A percentile compares a stretch with the other conserved stretches of the same genome.
phyloP scores from a whole-genome alignment of 2,797 vertebrate genomes.

The Crocodylus rhombifer region DNA sequence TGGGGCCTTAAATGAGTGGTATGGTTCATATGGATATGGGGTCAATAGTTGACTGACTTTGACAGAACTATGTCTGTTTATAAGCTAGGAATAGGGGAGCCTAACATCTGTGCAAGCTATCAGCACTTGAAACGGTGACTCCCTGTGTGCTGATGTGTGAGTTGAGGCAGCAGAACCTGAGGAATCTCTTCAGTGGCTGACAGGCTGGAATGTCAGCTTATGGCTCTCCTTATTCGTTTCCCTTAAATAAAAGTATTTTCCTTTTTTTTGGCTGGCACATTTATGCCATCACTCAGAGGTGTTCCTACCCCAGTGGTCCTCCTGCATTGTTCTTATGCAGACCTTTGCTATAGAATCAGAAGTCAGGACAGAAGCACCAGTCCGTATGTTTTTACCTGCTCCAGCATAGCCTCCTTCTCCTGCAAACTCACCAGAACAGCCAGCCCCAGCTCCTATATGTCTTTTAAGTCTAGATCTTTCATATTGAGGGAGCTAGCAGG shows the following conservation, averaged over 20 bases:
- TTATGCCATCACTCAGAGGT: too few species aligned
- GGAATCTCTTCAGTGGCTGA: not conserved
- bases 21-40: not conserved
- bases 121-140: fast-evolving
- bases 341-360: not conserved
- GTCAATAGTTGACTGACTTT: not conserved
- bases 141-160: not conserved
- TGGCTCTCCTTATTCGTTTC: not conserved
- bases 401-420: slow-evolving; percentile 45
- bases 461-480: slow-evolving; percentile 23
- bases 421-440: not conserved
- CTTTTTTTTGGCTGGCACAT: not conserved
- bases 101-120: not conserved
- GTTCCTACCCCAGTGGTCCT: fast-evolving
- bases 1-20: not conserved
- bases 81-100: not conserved
- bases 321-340: fast-evolving
- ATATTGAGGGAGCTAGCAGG: too few species aligned
- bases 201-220: not conserved
- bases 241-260: not conserved
- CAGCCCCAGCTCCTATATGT: slow-evolving; percentile 43
- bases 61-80: not conserved
- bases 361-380: not conserved
- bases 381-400: not conserved
- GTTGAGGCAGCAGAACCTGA: not conserved